Conservation (phyloP, 2,797 vertebrate species). For the Chelmon rostratus region DNA sequence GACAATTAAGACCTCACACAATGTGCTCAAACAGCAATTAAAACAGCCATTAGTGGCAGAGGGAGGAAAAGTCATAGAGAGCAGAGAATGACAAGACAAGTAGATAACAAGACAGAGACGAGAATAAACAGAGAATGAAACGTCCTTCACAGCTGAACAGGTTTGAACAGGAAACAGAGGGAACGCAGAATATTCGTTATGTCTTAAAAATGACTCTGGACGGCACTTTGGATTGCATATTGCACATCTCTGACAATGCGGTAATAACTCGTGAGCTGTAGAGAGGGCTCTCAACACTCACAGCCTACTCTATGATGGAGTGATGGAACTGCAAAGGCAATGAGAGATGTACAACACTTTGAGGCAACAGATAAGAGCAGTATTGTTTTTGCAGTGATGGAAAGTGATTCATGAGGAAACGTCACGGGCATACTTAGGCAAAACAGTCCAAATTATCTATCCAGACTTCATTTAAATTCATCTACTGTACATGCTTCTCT, state of each 20-base stretch:
- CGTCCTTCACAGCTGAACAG: slow-evolving; percentile 41
- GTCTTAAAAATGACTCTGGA: slow-evolving; percentile 40
- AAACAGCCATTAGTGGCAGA: slow-evolving; percentile 69
- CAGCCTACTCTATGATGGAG: slow-evolving; percentile 48
- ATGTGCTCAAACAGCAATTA: slow-evolving; percentile 81
- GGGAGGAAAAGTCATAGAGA: slow-evolving; percentile 47
- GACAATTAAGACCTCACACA: slow-evolving; percentile 78
- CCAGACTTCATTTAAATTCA: background rate
- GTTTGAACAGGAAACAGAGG: slow-evolving; percentile 23
- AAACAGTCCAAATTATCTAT: background rate
- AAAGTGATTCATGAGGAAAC: slow-evolving; percentile 31
- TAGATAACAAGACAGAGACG: slow-evolving; percentile 60
- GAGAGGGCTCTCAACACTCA: slow-evolving; percentile 34
- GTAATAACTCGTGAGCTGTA: slow-evolving; percentile 36
- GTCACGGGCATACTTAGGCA: background rate
- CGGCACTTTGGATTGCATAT: slow-evolving; percentile 46
- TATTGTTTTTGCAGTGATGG: slow-evolving; percentile 39
- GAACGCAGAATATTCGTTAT: slow-evolving; percentile 29
- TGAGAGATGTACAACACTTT: slow-evolving; percentile 28
- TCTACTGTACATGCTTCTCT: background rate
- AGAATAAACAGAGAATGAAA: slow-evolving; percentile 40
- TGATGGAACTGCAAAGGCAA: slow-evolving; percentile 40
- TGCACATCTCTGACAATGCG: slow-evolving; percentile 33
- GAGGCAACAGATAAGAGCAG: slow-evolving; percentile 16
- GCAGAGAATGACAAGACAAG: slow-evolving; percentile 47